A percentile compares a stretch with the other conserved stretches of the same genome.
Evolutionary conservation across 2,888 invertebrate species (phyloP).

Genomic region (Megaustenia siamemsis): DNA sequence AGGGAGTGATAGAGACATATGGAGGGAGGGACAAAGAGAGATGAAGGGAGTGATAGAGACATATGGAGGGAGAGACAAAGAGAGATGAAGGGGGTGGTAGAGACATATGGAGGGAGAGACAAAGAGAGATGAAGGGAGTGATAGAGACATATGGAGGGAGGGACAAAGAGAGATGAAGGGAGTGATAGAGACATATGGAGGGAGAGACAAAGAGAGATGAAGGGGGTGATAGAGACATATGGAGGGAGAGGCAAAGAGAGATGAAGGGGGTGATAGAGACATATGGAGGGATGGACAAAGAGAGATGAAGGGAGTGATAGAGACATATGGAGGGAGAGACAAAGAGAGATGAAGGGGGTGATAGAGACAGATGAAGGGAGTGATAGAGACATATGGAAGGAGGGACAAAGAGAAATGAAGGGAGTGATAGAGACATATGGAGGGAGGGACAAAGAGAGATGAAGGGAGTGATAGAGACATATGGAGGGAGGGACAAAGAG

Average conservation of each 20-base stretch:
- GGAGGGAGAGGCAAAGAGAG: no score
- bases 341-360: background rate
- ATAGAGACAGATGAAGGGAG: no score
- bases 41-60: background rate
- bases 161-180: no score
- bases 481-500: no score
- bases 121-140: background rate
- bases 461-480: background rate
- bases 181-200: no score
- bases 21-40: background rate
- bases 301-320: no score
- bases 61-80: background rate
- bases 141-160: no score
- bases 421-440: background rate
- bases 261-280: no score
- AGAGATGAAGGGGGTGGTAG: background rate
- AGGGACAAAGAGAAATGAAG: background rate
- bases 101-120: background rate
- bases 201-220: no score
- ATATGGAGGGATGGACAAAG: no score
- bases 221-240: no score
- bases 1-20: background rate
- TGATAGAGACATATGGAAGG: background rate
- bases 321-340: background rate
- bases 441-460: background rate